Conservation (phyloP, 30 jellyfish, hydroid and myxozoan species). For the Turritopsis rubra region DNA sequence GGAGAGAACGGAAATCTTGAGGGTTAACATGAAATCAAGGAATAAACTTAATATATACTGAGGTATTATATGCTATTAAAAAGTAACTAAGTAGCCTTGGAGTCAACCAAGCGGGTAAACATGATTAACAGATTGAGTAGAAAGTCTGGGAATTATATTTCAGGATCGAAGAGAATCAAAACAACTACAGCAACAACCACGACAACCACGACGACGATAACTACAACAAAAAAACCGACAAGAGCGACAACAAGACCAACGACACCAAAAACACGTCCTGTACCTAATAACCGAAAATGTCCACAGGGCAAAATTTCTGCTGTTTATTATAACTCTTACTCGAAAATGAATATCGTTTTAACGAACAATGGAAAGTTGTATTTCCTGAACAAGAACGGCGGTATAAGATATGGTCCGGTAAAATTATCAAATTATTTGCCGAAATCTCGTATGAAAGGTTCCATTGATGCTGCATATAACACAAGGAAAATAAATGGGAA, state of each 20-base stretch:
- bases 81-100: no score
- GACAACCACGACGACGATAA: constrained; percentile 22
- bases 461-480: neutral
- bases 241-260: constrained; percentile 14
- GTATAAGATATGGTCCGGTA: constrained; percentile 52
- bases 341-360: neutral
- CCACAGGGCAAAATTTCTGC: constrained; percentile 22
- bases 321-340: constrained; percentile 22
- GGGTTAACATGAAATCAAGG: neutral
- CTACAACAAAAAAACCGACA: constrained; percentile 19
- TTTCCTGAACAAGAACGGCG: constrained; percentile 49
- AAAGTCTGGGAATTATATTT: neutral
- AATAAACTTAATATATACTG: neutral
- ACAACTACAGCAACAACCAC: constrained; percentile 6
- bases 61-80: no score
- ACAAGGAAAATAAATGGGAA: neutral
- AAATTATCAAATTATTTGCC: constrained; percentile 34
- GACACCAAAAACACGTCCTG: neutral
- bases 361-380: constrained; percentile 18
- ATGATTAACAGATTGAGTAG: no score
- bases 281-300: constrained; percentile 16
- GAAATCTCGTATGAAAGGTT: neutral
- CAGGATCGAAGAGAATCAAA: neutral
- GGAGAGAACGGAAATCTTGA: neutral
- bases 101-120: no score